phyloP scores from a whole-genome alignment of 2,113 vertebrate genomes.

The Emberiza fucata region DNA sequence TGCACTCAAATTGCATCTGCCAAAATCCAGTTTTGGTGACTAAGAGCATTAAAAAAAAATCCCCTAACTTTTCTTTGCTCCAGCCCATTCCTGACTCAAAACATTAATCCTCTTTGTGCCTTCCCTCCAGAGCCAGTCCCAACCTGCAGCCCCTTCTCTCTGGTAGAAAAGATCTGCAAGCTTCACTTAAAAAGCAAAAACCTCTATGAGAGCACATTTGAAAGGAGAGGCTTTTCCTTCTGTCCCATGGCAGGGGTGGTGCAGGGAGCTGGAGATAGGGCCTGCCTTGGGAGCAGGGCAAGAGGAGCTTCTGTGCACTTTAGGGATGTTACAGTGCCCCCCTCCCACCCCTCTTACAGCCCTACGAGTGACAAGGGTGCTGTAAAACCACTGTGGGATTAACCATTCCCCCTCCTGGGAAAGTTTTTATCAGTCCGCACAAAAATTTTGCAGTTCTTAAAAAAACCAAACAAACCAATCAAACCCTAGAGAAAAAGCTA shows the following conservation, averaged over 20 bases:
- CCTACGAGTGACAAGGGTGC: not conserved
- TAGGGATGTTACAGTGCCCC: not conserved
- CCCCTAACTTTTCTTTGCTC: not conserved
- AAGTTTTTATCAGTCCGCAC: not conserved
- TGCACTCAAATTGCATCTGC: not conserved
- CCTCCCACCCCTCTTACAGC: not conserved
- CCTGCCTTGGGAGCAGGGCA: not conserved
- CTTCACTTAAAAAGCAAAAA: slow-evolving; percentile 2
- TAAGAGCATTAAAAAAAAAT: not conserved
- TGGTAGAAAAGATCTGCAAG: slow-evolving; percentile 1
- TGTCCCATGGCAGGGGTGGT: not conserved
- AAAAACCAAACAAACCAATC: not conserved
- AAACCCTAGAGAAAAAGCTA: not conserved
- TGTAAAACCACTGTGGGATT: not conserved
- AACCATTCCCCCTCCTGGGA: not conserved
- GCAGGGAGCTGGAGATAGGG: not conserved
- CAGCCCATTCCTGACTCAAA: slow-evolving; percentile 58
- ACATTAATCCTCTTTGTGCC: slow-evolving; percentile 61
- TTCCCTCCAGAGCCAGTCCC: slow-evolving; percentile 43
- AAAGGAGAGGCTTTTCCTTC: slow-evolving; percentile 1
- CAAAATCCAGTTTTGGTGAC: slow-evolving; percentile 41
- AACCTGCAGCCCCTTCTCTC: slow-evolving; percentile 39
- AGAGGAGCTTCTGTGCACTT: not conserved
- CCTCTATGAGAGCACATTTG: not conserved
- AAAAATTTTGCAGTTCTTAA: not conserved